Conservation (phyloP, 2,888 invertebrate species). For the Harmothoe impar region DNA sequence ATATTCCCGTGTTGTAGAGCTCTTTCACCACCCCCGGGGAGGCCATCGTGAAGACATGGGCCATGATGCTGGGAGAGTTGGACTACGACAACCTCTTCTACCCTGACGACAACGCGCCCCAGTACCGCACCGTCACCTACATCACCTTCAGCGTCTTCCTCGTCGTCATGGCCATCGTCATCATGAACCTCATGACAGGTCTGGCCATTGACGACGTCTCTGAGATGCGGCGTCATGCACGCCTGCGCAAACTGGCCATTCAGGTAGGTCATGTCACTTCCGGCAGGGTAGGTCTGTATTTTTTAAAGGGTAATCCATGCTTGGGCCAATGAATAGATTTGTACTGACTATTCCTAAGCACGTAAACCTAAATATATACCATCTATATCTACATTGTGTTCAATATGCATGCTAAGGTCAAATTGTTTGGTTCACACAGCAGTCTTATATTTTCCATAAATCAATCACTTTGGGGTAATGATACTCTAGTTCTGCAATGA, state of each 20-base stretch:
- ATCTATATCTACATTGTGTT: no score
- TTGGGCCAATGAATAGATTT: no score
- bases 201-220: constrained; percentile 96
- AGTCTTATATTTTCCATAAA: no score
- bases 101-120: constrained; percentile 85
- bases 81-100: constrained; percentile 89
- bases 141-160: constrained; percentile 92
- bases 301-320: neutral
- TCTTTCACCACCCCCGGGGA: constrained; percentile 70
- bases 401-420: no score
- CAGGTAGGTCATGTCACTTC: constrained; percentile 81
- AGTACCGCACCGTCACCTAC: constrained; percentile 88
- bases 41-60: constrained; percentile 88
- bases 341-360: no score
- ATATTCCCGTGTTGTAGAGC: no score
- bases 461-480: no score
- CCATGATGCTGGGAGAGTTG: constrained; percentile 95
- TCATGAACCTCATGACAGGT: constrained; percentile 95
- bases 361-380: no score
- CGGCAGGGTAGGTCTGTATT: neutral
- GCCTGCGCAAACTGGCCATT: constrained; percentile 94
- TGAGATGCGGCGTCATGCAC: constrained; percentile 93
- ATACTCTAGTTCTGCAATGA: neutral
- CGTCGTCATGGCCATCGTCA: constrained; percentile 94
- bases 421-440: no score